Conservation (phyloP, 2,888 invertebrate species). For the Netelia virgata region DNA sequence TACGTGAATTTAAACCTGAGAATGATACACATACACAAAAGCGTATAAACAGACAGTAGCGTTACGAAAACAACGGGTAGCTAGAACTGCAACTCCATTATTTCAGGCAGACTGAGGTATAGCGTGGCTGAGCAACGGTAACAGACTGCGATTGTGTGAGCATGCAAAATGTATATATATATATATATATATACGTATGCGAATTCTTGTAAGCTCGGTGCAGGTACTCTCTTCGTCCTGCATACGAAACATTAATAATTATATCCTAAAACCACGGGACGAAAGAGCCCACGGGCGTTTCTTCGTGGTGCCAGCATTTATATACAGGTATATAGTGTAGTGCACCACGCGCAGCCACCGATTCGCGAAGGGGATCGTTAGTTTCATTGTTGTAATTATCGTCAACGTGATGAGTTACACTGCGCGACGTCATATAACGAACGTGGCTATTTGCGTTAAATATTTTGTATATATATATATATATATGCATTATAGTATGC, state of each 20-base stretch:
- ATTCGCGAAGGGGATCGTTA: constrained; percentile 60
- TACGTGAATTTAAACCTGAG: constrained; percentile 5
- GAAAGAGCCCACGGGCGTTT: constrained; percentile 1
- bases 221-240: constrained; percentile 24
- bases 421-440: constrained; percentile 30
- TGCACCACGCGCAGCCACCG: constrained; percentile 45
- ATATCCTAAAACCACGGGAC: constrained; percentile 16
- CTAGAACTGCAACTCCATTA: constrained; percentile 52
- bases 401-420: constrained; percentile 50
- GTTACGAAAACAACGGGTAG: constrained; percentile 50
- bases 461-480: background rate
- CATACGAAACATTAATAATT: constrained; percentile 50
- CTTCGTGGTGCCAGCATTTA: background rate
- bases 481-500: background rate
- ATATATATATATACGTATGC: constrained; percentile 1
- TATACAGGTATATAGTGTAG: background rate
- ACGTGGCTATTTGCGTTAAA: background rate
- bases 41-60: background rate
- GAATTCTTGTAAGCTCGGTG: constrained; percentile 15
- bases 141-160: constrained; percentile 13
- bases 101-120: constrained; percentile 22
- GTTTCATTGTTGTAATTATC: constrained; percentile 68
- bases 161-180: background rate
- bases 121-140: constrained; percentile 32
- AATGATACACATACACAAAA: constrained; percentile 24